These are phyloP conservation scores for Teleiodes luculella DNA, from an alignment of 2,888 invertebrate species.

Conservation along the genomic window DNA sequence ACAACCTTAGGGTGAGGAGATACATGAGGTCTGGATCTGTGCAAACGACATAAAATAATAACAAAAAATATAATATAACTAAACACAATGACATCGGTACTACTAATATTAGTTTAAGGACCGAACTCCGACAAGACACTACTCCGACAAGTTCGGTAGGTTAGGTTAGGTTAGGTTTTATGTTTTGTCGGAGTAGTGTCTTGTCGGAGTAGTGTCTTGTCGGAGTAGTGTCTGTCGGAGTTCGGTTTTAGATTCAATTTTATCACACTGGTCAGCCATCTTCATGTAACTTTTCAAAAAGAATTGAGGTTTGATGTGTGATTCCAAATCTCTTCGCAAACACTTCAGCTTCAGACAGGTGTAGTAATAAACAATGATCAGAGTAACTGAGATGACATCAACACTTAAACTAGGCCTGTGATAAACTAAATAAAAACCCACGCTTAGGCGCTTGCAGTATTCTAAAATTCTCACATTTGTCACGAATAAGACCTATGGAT, in stretches of 20 bases:
- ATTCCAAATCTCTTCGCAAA: neutral
- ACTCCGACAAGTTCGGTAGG: too few relatives aligned
- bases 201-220: too few relatives aligned
- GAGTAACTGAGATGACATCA: neutral
- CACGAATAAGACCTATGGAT: neutral
- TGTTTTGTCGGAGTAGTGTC: too few relatives aligned
- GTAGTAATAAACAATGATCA: conserved; percentile 4
- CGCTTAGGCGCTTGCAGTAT: neutral
- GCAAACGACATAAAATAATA: too few relatives aligned
- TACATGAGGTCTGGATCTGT: too few relatives aligned
- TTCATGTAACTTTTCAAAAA: neutral
- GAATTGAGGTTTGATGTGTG: neutral
- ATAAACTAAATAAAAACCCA: neutral
- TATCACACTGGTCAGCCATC: conserved; percentile 12
- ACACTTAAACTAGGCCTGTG: neutral
- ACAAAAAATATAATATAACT: too few relatives aligned
- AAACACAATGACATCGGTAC: too few relatives aligned
- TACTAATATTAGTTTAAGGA: too few relatives aligned
- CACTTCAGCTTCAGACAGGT: neutral
- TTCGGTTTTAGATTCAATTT: conserved; percentile 7
- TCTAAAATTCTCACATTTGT: neutral
- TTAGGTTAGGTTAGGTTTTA: too few relatives aligned
- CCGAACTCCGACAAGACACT: too few relatives aligned
- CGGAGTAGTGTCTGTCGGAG: too few relatives aligned
- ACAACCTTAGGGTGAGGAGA: too few relatives aligned